Base-by-base conservation (phyloP, 2,797 vertebrate genomes). In the Peromyscus eremicus region DNA sequence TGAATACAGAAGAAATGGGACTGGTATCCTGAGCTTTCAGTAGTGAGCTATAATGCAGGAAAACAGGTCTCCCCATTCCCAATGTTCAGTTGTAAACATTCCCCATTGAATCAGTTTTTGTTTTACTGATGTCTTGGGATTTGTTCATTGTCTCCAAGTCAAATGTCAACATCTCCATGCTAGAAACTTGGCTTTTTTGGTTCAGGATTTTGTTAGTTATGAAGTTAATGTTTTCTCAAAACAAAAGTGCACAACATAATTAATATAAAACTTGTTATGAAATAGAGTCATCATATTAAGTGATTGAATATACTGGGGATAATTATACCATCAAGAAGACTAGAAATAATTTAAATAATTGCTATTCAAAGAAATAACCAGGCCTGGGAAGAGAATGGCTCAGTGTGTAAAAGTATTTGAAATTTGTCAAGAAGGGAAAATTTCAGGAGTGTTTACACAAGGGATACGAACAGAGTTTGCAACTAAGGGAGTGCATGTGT, bases 81-180 rank as follows among this genome's bases (percentile, higher is more conserved):
- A 92, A 32, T 14, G 29, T 12, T 89, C 5, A 95, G 6, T 68
- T 92, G 68, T 80, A 89, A 91, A 85, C 79, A 82, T 0, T 92
- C 17, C 70, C 43, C 46, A 46, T 49, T 80, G 2, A 82, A 89
- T 83, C 17, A 4, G 34, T 86, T 75, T 96, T 94, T 43, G 21
- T 10, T 29, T 29, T n/a, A 60, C 34, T 17, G 0, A 75, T 76
- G 94, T 90, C 0, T 55, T 92, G 29, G 29, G 16, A 71, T 77
- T 19, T 70, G 3, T 52, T 96, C 29, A 57, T 60, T 88, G 25
- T 71, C 19, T 92, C 8, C 19, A 86, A 95, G 89, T 92, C 40
- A 79, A 34, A 94, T 93, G 32, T 82, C 29, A 89, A 55, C 14
- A 87, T 96, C n/a, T 77, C 29, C 17, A 94, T 52, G 90, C 29